Conservation (phyloP, 2,888 invertebrate genomes). For the Deladenus siricidicola region DNA sequence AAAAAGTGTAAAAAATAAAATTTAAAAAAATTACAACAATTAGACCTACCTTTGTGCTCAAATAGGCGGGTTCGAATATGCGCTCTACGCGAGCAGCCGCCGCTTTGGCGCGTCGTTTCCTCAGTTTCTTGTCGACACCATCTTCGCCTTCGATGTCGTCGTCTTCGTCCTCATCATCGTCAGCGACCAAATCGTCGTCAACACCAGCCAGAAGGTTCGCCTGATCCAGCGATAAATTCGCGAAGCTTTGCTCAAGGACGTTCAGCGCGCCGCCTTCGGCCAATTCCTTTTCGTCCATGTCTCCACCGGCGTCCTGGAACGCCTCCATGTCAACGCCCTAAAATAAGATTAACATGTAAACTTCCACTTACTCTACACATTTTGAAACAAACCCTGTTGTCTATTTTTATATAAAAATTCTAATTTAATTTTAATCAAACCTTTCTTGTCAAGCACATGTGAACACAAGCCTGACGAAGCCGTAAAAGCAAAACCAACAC, state of each 20-base stretch:
- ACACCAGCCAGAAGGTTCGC: conserved; percentile 6
- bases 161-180: conserved; percentile 4
- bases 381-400: background rate
- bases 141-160: conserved; percentile 4
- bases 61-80: conserved; percentile 29
- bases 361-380: background rate
- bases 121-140: background rate
- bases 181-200: conserved; percentile 2
- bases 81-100: conserved; percentile 9
- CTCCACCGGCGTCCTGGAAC: conserved; percentile 31
- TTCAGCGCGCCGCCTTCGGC: conserved; percentile 11
- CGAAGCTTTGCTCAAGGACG: conserved; percentile 33
- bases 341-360: no score
- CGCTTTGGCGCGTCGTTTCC: background rate
- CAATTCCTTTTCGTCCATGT: background rate
- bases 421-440: conserved; percentile 7
- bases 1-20: background rate
- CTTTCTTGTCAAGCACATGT: conserved; percentile 71
- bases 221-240: conserved; percentile 30
- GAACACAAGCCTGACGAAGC: conserved; percentile 79
- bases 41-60: conserved; percentile 25
- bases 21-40: no score
- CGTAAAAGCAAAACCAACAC: conserved; percentile 71
- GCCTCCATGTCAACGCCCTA: conserved; percentile 44
- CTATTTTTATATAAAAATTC: background rate